phyloP scores from a whole-genome alignment of 2,113 vertebrate species.

The Coregonus clupeaformis region DNA sequence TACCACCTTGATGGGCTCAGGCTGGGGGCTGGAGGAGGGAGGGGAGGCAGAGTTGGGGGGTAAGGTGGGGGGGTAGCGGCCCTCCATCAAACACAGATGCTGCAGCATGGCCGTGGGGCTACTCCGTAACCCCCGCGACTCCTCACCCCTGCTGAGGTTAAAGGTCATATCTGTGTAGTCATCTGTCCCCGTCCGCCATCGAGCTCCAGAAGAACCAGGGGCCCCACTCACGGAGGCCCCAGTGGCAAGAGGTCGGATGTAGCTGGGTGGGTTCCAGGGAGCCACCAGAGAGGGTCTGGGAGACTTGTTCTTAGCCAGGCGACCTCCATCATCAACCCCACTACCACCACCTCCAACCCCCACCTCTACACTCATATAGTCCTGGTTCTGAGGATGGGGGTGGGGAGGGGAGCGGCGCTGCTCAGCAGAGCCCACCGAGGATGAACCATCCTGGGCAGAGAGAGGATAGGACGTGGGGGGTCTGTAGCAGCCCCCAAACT shows the following conservation, averaged over 20 bases:
- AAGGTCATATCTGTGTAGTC: slow-evolving; percentile 91
- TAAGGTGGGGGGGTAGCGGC: slow-evolving; percentile 52
- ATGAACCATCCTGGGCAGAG: slow-evolving; percentile 72
- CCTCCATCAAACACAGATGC: slow-evolving; percentile 80
- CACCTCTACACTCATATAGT: slow-evolving; percentile 86
- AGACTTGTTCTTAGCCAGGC: slow-evolving; percentile 66
- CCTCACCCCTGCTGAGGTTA: slow-evolving; percentile 69
- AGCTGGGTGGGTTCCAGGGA: slow-evolving; percentile 81
- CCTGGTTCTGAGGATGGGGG: slow-evolving; percentile 67
- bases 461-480: slow-evolving; percentile 61
- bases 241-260: slow-evolving; percentile 78
- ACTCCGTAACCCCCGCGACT: slow-evolving; percentile 47
- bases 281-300: slow-evolving; percentile 81
- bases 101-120: slow-evolving; percentile 79
- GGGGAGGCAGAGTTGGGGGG: slow-evolving; percentile 47
- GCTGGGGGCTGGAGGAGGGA: slow-evolving; percentile 39
- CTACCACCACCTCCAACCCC: slow-evolving; percentile 36
- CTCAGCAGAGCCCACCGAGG: slow-evolving; percentile 69
- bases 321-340: slow-evolving; percentile 64
- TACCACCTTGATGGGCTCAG: slow-evolving; percentile 79
- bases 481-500: slow-evolving; percentile 78
- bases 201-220: slow-evolving; percentile 51
- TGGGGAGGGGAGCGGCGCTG: slow-evolving; percentile 45
- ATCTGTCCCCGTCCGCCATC: slow-evolving; percentile 72
- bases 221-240: slow-evolving; percentile 38